Conservation (phyloP, 92 coral and sea anemone genomes). For the Phymanthus crucifer region DNA sequence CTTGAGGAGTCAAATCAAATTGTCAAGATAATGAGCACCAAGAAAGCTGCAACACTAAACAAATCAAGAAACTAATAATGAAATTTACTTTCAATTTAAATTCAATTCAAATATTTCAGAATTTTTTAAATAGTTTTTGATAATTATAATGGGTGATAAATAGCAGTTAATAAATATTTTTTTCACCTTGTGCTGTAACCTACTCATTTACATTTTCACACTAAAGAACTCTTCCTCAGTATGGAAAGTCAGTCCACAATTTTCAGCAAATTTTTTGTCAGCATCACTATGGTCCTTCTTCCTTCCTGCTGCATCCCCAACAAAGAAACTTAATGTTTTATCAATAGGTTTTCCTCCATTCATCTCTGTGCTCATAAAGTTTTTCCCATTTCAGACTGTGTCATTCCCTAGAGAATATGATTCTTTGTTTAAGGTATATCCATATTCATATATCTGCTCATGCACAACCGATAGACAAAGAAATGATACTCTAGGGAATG, state of each 20-base stretch:
- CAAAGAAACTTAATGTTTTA: constrained; percentile 53
- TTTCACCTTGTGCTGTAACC: too few species aligned
- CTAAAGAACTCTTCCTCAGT: constrained; percentile 63
- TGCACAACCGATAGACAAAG: too few species aligned
- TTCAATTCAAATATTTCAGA: background rate
- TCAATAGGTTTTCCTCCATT: constrained; percentile 51
- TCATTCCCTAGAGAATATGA: too few species aligned
- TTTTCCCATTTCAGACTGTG: too few species aligned
- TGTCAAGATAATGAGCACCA: constrained; percentile 80
- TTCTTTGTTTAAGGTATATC: too few species aligned
- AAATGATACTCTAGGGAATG: too few species aligned
- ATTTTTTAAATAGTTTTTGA: background rate
- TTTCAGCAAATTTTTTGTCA: constrained; percentile 63
- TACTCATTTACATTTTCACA: background rate
- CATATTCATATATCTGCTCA: too few species aligned
- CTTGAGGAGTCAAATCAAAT: constrained; percentile 57
- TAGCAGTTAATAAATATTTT: too few species aligned
- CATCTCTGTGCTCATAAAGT: constrained; percentile 37
- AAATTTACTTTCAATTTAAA: background rate
- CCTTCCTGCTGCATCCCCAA: constrained; percentile 80
- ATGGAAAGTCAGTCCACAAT: constrained; percentile 57
- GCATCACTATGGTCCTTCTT: constrained; percentile 59
- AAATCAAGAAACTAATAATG: constrained; percentile 45
- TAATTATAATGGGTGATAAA: background rate
- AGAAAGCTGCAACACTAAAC: constrained; percentile 47